Percentiles rank a stretch among this genome's conserved stretches.
These are phyloP conservation scores for Lates calcarifer DNA, from an alignment of 2,113 vertebrate genomes.

Conservation along the genomic window DNA sequence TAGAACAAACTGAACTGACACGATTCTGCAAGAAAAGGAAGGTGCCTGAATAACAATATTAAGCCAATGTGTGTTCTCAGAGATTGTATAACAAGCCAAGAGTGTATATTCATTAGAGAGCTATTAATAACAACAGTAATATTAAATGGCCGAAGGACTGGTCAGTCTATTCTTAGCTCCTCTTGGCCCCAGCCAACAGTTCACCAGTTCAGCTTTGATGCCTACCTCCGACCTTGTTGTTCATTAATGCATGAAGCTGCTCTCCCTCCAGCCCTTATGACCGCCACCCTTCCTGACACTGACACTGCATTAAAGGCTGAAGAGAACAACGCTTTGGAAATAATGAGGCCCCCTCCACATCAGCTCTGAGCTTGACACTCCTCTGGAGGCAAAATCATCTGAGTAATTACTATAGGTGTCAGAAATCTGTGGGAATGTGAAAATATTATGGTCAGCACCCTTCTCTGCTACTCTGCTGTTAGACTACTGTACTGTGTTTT, in stretches of 20 bases:
- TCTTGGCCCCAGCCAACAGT: conserved; percentile 57
- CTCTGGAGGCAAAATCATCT: conserved; percentile 47
- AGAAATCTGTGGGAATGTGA: conserved; percentile 37
- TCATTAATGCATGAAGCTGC: conserved; percentile 82
- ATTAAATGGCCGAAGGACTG: conserved; percentile 46
- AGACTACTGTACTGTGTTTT: neutral
- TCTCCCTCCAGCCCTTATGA: conserved; percentile 60
- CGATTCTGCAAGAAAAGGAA: neutral
- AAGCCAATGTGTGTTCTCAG: neutral
- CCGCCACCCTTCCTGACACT: conserved; percentile 57
- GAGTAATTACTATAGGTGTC: conserved; percentile 52
- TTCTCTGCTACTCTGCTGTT: neutral
- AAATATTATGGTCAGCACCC: neutral
- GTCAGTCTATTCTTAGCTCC: conserved; percentile 65
- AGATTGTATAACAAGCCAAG: neutral
- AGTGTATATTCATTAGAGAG: conserved; percentile 17
- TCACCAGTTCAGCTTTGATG: conserved; percentile 67
- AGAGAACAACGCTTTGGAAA: conserved; percentile 64
- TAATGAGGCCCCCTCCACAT: conserved; percentile 68
- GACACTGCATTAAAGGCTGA: conserved; percentile 63
- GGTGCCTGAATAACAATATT: neutral
- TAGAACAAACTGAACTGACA: neutral
- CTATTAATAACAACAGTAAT: conserved; percentile 43
- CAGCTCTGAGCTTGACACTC: conserved; percentile 34
- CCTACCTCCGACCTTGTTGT: conserved; percentile 75